Evolutionary conservation across 1,140 invertebrate species (phyloP), one percentile per base, ranked within the genome.

Genomic region (Hyles euphorbiae): DNA sequence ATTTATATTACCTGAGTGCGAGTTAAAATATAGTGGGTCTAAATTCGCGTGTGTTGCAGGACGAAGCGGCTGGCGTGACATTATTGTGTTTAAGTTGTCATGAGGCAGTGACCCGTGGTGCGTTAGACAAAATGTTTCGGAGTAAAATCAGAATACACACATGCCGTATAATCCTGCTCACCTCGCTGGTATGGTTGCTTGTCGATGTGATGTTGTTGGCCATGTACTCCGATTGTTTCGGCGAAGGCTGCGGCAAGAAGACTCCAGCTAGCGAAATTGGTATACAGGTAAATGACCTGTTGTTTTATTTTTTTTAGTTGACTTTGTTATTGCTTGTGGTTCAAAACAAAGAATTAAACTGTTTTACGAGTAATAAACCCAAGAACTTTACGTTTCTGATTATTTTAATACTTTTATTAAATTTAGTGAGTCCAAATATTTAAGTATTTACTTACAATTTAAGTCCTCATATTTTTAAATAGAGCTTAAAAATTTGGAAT

Each of bases 121-220:
- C 58, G 65, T 67, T 70, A 65, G 62, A 63, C 70, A 94, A 90
- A 85, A 96, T 96, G 94, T 95, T 96, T 80, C 93, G 95, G 78
- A 94, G 94, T 76, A 95, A 95, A 91, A 93, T 97, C 81, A 93
- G 96, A 78, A 95, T 96, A 89, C 96, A 98, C 86, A 98, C 96
- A 57, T 98, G 97, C 88, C 96, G 97, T 80, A 95, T 99, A 65
- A 96, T 99, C 67, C 89, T 99, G 63, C 90, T 97, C 65, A 99
- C 98, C 60, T 99, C 98, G 0, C 89, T 99, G 58, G 96, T 98
- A 46, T 99, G 98, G 98, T 94, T 99, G 73, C 91, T 99, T 69
- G 91, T 99, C 44, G 97, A 98, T 88, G 96, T 98, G 32, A 92
- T 96, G 56, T 90, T 99, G 43, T 91, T 99, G 50, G 96, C 97